Evolutionary conservation across 2,888 invertebrate species (phyloP).

Genomic region (Formica aserva): DNA sequence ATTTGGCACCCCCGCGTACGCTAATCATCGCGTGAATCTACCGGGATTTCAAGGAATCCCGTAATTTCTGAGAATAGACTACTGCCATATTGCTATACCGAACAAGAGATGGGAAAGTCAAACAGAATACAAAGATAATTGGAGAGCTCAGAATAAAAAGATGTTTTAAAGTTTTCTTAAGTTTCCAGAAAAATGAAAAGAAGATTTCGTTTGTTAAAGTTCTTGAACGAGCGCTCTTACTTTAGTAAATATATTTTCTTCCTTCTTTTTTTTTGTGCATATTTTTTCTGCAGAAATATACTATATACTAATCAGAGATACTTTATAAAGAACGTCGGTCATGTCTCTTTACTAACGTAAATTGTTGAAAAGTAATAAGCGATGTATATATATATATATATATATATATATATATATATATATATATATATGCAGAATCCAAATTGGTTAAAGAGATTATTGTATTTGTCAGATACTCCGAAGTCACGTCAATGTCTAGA

Average conservation of each 20-base stretch:
- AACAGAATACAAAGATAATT: background rate
- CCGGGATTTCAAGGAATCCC: slow-evolving; percentile 15
- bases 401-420: background rate
- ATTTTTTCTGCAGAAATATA: background rate
- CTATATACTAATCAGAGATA: background rate
- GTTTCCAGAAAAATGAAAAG: background rate
- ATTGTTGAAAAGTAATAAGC: slow-evolving; percentile 1
- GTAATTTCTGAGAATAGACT: background rate
- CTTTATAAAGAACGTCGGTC: background rate
- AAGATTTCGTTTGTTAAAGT: background rate
- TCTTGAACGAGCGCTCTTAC: background rate
- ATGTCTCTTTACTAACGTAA: background rate
- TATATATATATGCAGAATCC: slow-evolving; percentile 29
- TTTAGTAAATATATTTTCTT: background rate
- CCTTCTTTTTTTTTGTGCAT: background rate
- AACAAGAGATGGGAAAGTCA: background rate
- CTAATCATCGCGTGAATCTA: slow-evolving; percentile 24
- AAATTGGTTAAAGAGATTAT: background rate
- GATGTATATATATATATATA: background rate
- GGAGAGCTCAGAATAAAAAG: background rate
- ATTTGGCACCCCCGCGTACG: slow-evolving; percentile 42
- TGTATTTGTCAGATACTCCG: background rate
- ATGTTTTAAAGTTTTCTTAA: background rate
- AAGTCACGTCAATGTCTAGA: slow-evolving; percentile 32
- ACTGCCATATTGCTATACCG: background rate